These are phyloP conservation scores for Myiothlypis coronata DNA, from an alignment of 2,797 vertebrate genomes.

Conservation along the genomic window DNA sequence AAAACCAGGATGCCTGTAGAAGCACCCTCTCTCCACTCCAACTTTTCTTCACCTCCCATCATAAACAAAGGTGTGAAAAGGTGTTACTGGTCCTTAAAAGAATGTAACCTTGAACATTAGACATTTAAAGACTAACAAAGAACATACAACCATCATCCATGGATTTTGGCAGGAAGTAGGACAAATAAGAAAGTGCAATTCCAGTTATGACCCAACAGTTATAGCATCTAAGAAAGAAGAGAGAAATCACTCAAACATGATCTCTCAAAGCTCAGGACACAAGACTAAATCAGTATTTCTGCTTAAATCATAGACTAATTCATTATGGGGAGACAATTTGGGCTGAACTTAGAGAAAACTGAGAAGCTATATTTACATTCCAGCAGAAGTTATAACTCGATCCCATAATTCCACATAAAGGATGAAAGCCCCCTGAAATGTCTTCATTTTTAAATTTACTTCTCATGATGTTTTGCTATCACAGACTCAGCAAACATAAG, in stretches of 20 bases:
- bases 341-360: not conserved
- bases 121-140: not conserved
- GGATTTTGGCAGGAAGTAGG: not conserved
- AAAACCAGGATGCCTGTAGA: not conserved
- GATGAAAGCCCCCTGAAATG: not conserved
- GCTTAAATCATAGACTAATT: not conserved
- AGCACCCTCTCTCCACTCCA: not conserved
- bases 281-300: not conserved
- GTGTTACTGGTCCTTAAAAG: not conserved
- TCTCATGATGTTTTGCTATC: not conserved
- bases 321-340: not conserved
- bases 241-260: not conserved
- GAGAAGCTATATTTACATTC: not conserved
- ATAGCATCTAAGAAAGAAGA: not conserved
- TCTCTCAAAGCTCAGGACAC: not conserved
- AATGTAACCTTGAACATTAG: not conserved
- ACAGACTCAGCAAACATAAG: not conserved
- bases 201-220: rapidly evolving
- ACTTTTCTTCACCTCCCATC: not conserved
- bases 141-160: not conserved
- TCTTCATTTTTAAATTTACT: not conserved
- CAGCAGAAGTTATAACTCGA: not conserved
- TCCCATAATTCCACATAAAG: not conserved
- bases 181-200: not conserved
- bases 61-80: not conserved